Percentiles rank a stretch among this genome's conserved stretches.
Conservation (phyloP, 2,888 invertebrate species). For the Dryococelus australis region DNA sequence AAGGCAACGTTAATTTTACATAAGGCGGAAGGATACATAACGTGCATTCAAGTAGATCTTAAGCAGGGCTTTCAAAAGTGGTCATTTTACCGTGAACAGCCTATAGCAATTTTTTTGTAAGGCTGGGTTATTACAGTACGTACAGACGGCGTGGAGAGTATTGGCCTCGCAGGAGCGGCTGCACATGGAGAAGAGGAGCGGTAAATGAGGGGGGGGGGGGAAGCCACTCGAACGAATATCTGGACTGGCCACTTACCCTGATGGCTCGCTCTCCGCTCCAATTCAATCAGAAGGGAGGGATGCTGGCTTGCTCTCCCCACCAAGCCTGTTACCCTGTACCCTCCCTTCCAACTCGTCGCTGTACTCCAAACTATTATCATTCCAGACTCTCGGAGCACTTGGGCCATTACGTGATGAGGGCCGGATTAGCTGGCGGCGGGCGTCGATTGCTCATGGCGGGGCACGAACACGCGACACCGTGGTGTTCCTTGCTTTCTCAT, state of each 20-base stretch:
- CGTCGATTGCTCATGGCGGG: background rate
- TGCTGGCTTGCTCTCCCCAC: background rate
- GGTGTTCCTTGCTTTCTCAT: too few species aligned
- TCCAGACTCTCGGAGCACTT: background rate
- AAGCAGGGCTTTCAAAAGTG: too few species aligned
- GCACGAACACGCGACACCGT: too few species aligned
- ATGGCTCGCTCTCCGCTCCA: conserved; percentile 9
- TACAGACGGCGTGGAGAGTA: background rate
- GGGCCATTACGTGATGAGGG: too few species aligned
- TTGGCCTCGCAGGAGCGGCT: background rate
- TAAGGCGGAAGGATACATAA: too few species aligned
- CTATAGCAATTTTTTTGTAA: background rate
- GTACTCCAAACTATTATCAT: background rate
- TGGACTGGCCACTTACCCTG: conserved; percentile 5
- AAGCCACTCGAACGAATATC: conserved; percentile 19
- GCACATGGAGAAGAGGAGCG: conserved; percentile 23
- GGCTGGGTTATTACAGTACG: background rate
- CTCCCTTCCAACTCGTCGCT: background rate
- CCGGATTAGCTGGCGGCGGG: background rate
- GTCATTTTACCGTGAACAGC: too few species aligned
- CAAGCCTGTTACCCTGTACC: background rate
- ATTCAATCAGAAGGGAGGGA: conserved; percentile 7
- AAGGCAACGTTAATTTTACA: too few species aligned
- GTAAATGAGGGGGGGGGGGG: conserved; percentile 20
- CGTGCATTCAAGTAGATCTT: too few species aligned